A percentile compares a stretch with the other conserved stretches of the same genome.
Conservation (phyloP, 1,140 invertebrate genomes). For the Neoseiulus cucumeris region DNA sequence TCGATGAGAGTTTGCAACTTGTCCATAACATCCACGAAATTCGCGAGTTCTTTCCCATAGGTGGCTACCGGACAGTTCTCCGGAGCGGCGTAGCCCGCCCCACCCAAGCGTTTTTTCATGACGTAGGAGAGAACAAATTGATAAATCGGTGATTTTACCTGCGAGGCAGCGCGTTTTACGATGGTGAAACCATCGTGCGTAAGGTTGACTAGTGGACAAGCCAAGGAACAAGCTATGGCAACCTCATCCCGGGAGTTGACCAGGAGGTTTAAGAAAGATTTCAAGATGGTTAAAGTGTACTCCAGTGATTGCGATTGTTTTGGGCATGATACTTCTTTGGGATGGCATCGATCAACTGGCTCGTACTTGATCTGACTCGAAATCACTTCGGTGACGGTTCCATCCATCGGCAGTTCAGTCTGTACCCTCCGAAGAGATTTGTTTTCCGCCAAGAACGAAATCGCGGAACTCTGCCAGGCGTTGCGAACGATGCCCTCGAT, state of each 20-base stretch:
- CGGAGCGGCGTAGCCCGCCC: conserved; percentile 28
- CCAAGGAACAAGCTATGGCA: conserved; percentile 25
- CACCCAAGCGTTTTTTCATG: conserved; percentile 25
- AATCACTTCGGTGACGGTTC: neutral
- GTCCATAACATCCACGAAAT: conserved; percentile 25
- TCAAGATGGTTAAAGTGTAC: neutral
- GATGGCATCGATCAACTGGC: neutral
- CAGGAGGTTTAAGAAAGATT: conserved; percentile 23
- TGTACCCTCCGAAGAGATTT: neutral
- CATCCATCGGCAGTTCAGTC: neutral
- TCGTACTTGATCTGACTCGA: neutral
- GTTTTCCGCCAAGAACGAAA: neutral
- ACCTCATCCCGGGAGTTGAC: conserved; percentile 28
- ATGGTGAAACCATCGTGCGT: conserved; percentile 27
- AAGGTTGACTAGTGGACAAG: conserved; percentile 26
- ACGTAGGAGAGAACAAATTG: conserved; percentile 27
- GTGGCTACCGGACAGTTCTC: conserved; percentile 20
- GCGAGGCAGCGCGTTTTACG: conserved; percentile 24
- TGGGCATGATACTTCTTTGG: neutral
- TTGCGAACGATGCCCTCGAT: neutral
- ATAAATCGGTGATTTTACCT: conserved; percentile 27
- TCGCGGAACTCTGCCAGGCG: neutral
- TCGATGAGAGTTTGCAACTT: conserved; percentile 27
- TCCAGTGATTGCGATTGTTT: neutral
- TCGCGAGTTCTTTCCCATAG: conserved; percentile 25